Evolutionary conservation across 1,140 invertebrate genomes (phyloP), one percentile per base, ranked within the genome.

Genomic region (Lepidurus couesii): DNA sequence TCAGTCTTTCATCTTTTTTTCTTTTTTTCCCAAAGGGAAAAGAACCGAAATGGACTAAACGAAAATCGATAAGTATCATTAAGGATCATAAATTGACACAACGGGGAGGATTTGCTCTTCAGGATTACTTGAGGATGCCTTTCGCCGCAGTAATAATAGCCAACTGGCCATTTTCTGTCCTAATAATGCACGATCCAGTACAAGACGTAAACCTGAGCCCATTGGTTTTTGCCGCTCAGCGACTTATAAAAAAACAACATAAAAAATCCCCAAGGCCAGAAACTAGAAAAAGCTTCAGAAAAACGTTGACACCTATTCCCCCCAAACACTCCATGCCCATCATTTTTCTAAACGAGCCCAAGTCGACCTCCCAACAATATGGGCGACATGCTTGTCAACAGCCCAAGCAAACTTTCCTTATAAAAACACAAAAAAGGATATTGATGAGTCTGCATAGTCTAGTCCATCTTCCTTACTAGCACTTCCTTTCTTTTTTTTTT

Each of bases 11-110:
- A 34, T 47, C 45, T 47, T 16, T 21, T 65, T 65, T 65, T 65
- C 11, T 7, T 1, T 16, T 16, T 65, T 65, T 16, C 3, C 21
- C 53, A 65, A 65, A 65, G 53, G 16, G 53, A 65, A 21, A 21
- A 65, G 21, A 65, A 65, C 16, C 53, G 53, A 65, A 65, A 65
- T 65, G 53, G 53, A 65, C 53, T 65, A 65, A 65, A 65, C 53
- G 53, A 65, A 65, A 65, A 65, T 65, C 53, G 53, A 65, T 65
- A 65, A 65, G 53, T 21, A 65, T 65, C n/a, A 65, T 65, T 65
- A 65, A 21, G 53, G 53, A 13, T 65, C 53, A 21, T 65, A 65
- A 65, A 65, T 65, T 65, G 53, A 65, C 53, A 65, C 53, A 65
- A 65, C 53, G 0, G 21, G 53, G 53, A 65, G 53, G n/a, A 65